Evolutionary conservation across 1,140 invertebrate species (phyloP), one percentile per base, ranked within the genome.

Genomic region (Drosophila nasuta): DNA sequence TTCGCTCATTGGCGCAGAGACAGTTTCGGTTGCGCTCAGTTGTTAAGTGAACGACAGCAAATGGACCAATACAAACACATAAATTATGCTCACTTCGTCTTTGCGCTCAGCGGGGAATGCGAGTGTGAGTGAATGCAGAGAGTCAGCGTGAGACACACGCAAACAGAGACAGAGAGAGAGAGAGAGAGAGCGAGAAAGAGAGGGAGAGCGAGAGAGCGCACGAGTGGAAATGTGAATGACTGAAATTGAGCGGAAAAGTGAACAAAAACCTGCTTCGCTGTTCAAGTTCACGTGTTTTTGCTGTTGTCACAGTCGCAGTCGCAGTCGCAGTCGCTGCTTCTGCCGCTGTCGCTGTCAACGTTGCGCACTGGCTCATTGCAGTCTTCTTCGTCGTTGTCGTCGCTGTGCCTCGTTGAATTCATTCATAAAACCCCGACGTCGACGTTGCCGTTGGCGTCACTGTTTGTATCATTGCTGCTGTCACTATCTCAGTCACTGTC

Each of bases 401-500:
- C 35, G 11, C 13, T 30, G 51, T 20, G 51, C 4, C 52, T 51
- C 11, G 15, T 66, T 58, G 54, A 59, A 52, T 73, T 73, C 70
- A 74, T 74, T 74, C 60, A 74, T 63, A 68, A 63, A 67, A 62
- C 41, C 28, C 52, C 30, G 15, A 35, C 54, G 43, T 15, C 25
- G 25, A 41, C 58, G 48, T 25, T 25, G 38, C 57, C 38, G 68
- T 43, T 10, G 10, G 17, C 8, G 45, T 7, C 10, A 13, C 28
- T 48, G 17, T 17, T 15, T 25, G 5, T 11, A 25, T 35, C 20
- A 3, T 8, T 3, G 11, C n/a, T 45, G 43, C 25, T 48, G n/a
- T 33, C 11, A 7, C 54, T 38, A 7, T 54, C 6, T n/a, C 8
- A 35, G 51, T 33, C 52, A 30, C n/a, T n/a, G n/a, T n/a, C n/a